phyloP scores from a whole-genome alignment of 2,888 invertebrate genomes.

The Eristalis intricaria region DNA sequence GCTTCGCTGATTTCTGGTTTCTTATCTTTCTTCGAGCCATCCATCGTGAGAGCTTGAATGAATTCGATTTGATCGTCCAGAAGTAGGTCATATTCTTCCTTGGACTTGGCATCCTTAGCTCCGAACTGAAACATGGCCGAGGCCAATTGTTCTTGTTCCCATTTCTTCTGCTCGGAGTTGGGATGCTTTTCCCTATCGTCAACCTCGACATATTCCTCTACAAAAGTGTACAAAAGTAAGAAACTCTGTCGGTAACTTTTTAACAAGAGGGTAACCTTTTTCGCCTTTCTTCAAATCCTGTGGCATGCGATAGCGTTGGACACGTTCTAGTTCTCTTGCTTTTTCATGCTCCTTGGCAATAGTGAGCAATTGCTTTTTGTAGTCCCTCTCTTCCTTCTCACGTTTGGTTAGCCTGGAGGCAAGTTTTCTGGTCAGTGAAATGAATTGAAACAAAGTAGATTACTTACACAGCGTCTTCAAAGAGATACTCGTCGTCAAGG shows the following conservation, averaged over 20 bases:
- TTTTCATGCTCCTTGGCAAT: constrained; percentile 97
- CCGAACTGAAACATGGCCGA: constrained; percentile 97
- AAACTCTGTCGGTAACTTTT: neutral
- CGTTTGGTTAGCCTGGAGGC: constrained; percentile 88
- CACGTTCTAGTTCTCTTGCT: constrained; percentile 95
- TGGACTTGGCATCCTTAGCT: constrained; percentile 89
- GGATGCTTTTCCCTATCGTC: constrained; percentile 92
- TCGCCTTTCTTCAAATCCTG: constrained; percentile 90
- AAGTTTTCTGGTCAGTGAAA: neutral
- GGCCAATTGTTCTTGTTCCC: constrained; percentile 98
- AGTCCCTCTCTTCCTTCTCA: constrained; percentile 92
- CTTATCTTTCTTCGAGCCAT: constrained; percentile 84
- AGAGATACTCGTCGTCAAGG: constrained; percentile 96
- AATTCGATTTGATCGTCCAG: constrained; percentile 99
- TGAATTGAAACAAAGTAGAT: neutral
- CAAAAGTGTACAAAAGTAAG: neutral
- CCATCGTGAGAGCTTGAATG: constrained; percentile 92
- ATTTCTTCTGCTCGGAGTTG: constrained; percentile 94
- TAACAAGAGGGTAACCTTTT: constrained; percentile 80
- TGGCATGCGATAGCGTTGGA: constrained; percentile 97
- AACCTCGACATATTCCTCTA: constrained; percentile 90
- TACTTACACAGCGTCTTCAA: constrained; percentile 92
- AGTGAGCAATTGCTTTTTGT: constrained; percentile 94
- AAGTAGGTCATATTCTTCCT: constrained; percentile 94
- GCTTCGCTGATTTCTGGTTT: constrained; percentile 84